Evolutionary conservation across 2,888 invertebrate genomes (phyloP).

Genomic region (Athalia circularis): DNA sequence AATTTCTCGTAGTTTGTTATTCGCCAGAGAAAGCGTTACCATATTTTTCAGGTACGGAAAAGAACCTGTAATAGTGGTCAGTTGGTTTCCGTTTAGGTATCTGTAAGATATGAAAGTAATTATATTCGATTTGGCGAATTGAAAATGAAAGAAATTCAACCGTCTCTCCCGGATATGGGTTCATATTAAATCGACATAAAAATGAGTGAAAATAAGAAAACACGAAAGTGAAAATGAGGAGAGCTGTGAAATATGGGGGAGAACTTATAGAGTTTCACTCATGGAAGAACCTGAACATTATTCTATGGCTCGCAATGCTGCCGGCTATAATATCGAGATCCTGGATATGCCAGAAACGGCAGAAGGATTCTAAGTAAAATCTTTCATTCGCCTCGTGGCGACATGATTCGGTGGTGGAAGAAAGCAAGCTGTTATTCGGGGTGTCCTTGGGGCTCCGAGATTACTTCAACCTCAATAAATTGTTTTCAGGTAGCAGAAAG

Average conservation of each 20-base stretch:
- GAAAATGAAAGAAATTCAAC: too few relatives aligned
- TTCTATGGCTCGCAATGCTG: neutral
- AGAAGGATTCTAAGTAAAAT: neutral
- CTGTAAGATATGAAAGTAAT: constrained; percentile 53
- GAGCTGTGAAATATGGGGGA: neutral
- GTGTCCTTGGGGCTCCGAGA: too few relatives aligned
- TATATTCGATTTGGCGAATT: neutral
- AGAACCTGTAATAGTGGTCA: constrained; percentile 67
- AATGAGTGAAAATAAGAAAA: neutral
- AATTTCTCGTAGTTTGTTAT: constrained; percentile 72
- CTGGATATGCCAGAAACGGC: neutral
- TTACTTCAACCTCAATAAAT: too few relatives aligned
- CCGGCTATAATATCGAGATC: neutral
- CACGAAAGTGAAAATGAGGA: neutral
- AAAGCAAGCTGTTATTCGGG: too few relatives aligned
- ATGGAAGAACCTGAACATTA: neutral
- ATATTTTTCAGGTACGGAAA: constrained; percentile 72
- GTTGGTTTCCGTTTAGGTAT: constrained; percentile 73
- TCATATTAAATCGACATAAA: neutral
- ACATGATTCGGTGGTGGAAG: constrained; percentile 47
- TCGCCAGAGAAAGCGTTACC: constrained; percentile 74
- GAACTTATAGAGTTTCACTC: neutral
- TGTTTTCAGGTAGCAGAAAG: too few relatives aligned
- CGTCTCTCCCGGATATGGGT: too few relatives aligned
- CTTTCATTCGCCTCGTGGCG: constrained; percentile 19